Evolutionary conservation across 2,797 vertebrate species (phyloP).

Genomic region (Emys orbicularis): DNA sequence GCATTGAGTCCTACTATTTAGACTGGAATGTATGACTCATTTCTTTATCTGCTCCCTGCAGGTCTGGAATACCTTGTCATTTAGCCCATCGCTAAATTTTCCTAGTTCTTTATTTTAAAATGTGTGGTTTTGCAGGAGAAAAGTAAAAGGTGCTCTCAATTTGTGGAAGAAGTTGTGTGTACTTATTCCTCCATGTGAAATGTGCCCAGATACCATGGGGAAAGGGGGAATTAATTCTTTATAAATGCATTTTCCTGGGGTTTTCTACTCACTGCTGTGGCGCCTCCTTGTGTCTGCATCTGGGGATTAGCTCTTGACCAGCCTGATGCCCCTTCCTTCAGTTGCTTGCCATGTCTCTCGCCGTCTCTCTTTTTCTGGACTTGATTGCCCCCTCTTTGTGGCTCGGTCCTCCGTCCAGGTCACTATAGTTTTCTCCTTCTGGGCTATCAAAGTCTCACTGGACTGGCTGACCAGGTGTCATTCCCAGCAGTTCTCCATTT

Average conservation of each 20-base stretch:
- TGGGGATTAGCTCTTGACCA: background rate
- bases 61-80: background rate
- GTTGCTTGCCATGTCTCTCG: background rate
- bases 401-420: background rate
- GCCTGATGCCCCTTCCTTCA: background rate
- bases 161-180: conserved; percentile 34
- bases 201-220: conserved; percentile 26
- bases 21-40: background rate
- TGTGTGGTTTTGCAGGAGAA: background rate
- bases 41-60: conserved; percentile 5
- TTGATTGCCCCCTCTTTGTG: background rate
- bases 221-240: conserved; percentile 22
- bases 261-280: background rate
- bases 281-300: background rate
- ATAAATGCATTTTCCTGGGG: conserved; percentile 11
- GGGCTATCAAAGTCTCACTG: background rate
- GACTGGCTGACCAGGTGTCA: background rate
- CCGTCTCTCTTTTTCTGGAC: background rate
- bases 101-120: background rate
- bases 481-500: background rate
- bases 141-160: conserved; percentile 2
- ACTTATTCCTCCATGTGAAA: background rate
- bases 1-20: conserved; percentile 8
- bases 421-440: background rate
- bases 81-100: background rate